Evolutionary conservation across 2,113 vertebrate species (phyloP).

Genomic region (Caranx melampygus): DNA sequence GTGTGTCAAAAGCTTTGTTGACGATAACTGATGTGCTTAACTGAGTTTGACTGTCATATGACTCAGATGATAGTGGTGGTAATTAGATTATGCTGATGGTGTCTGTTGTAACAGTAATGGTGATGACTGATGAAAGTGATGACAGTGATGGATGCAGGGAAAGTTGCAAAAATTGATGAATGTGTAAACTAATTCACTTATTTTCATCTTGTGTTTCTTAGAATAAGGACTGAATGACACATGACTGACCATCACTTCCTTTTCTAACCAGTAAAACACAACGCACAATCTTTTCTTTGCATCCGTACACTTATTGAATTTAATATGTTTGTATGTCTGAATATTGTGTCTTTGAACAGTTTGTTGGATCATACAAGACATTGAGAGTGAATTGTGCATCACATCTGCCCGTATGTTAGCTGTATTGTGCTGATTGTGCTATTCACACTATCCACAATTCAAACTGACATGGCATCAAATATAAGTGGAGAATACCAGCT

Average conservation of each 20-base stretch:
- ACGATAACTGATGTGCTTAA: background rate
- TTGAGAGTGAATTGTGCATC: too few relatives aligned
- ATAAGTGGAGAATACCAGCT: background rate
- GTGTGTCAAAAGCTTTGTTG: background rate
- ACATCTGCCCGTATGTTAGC: too few relatives aligned
- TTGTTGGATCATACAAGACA: background rate
- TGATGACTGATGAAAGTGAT: background rate
- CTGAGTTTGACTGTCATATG: background rate
- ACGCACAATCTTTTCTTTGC: background rate
- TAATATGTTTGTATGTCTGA: background rate
- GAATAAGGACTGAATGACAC: background rate
- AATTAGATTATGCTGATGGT: background rate
- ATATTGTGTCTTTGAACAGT: background rate
- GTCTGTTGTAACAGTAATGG: background rate
- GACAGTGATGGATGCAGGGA: background rate
- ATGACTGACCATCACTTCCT: too few relatives aligned
- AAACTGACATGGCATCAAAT: constrained; percentile 4
- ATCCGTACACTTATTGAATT: background rate
- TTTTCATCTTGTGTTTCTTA: background rate
- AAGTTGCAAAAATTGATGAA: background rate
- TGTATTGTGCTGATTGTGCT: background rate
- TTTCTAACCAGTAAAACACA: background rate
- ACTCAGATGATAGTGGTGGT: background rate
- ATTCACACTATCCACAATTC: background rate
- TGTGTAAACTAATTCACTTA: background rate